Conservation (phyloP, 1,140 invertebrate species). For the Paraescarpia echinospica region DNA sequence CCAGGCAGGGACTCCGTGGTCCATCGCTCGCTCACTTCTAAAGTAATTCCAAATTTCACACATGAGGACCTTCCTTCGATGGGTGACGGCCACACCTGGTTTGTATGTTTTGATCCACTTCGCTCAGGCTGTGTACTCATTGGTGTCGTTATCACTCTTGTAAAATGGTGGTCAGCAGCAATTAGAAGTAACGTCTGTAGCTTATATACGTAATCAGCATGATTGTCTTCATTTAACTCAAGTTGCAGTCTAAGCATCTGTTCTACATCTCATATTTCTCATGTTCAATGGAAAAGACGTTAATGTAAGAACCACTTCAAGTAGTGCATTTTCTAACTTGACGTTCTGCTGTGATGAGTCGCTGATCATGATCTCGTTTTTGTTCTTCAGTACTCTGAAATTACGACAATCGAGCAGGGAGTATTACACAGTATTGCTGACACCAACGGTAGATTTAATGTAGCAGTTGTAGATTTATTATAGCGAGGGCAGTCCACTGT, state of each 20-base stretch:
- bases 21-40: neutral
- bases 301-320: neutral
- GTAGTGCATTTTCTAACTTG: neutral
- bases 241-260: neutral
- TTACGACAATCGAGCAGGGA: neutral
- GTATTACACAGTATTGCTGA: neutral
- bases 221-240: neutral
- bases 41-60: neutral
- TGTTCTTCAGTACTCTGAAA: neutral
- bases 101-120: constrained; percentile 6
- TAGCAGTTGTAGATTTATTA: no score
- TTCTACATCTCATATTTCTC: neutral
- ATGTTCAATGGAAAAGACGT: neutral
- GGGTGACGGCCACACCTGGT: neutral
- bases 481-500: no score
- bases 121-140: neutral
- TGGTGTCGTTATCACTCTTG: neutral
- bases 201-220: neutral
- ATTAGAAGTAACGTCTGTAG: neutral
- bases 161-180: neutral
- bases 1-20: neutral
- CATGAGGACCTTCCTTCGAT: neutral
- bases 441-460: neutral
- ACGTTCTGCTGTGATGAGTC: neutral
- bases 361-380: neutral